phyloP scores from a whole-genome alignment of 2,888 invertebrate species.

The Platycnemis pennipes region DNA sequence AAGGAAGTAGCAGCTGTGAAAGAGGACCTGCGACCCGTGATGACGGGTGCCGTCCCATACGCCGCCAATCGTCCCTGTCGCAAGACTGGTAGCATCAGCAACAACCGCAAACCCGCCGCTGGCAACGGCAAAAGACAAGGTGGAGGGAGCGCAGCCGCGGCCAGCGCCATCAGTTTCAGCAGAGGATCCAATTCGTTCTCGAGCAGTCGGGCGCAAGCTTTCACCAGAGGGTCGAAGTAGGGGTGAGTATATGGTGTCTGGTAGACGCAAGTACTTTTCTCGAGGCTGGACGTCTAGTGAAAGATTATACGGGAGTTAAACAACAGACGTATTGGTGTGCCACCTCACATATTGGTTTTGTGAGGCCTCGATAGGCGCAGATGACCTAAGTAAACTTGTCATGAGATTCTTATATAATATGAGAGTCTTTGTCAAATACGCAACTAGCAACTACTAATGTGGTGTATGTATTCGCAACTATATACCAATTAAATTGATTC shows the following conservation, averaged over 20 bases:
- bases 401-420: too few species aligned
- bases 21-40: neutral
- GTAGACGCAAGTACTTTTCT: too few species aligned
- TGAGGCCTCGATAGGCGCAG: too few species aligned
- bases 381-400: too few species aligned
- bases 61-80: neutral
- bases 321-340: too few species aligned
- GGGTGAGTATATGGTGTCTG: neutral
- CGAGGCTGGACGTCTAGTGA: too few species aligned
- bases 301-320: too few species aligned
- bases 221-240: neutral
- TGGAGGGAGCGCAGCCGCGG: slow-evolving; percentile 29
- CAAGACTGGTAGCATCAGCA: neutral
- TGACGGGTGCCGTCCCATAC: neutral
- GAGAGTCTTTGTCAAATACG: too few species aligned
- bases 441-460: too few species aligned
- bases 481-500: too few species aligned
- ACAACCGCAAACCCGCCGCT: neutral
- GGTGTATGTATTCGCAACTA: too few species aligned
- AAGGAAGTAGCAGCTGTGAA: neutral
- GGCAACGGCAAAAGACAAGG: neutral
- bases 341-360: too few species aligned
- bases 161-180: slow-evolving; percentile 63
- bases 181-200: slow-evolving; percentile 44
- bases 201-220: slow-evolving; percentile 45